These are phyloP conservation scores for Lipotes vexillifer DNA, from an alignment of 2,113 vertebrate genomes.

Conservation along the genomic window DNA sequence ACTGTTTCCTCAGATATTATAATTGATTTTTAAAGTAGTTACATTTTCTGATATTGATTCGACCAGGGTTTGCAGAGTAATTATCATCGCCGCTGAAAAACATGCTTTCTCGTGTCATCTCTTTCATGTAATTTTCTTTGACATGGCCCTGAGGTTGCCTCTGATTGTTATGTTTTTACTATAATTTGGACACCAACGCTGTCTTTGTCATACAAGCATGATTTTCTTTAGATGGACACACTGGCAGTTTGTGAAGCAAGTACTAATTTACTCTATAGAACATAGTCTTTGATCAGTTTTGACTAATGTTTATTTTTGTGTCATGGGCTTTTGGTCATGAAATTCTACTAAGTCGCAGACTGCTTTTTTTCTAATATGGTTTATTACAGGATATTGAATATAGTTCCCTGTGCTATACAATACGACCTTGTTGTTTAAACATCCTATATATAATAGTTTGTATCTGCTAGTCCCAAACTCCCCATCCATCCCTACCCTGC, in stretches of 20 bases:
- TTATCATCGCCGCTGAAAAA: neutral
- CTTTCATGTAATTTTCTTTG: neutral
- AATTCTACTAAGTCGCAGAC: neutral
- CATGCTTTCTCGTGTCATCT: neutral
- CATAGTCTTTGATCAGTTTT: neutral
- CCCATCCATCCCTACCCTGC: too few species aligned
- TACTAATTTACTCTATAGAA: neutral
- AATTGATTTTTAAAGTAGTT: neutral
- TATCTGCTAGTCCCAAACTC: too few species aligned
- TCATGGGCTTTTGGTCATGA: neutral
- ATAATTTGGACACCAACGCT: neutral
- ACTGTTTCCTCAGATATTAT: neutral
- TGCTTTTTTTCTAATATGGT: neutral
- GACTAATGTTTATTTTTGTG: neutral
- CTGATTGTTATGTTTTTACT: neutral
- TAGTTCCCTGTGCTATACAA: too few species aligned
- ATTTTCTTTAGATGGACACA: neutral
- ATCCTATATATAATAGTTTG: too few species aligned
- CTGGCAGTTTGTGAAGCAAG: neutral
- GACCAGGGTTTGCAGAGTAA: neutral
- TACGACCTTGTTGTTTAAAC: too few species aligned
- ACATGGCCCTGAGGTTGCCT: neutral
- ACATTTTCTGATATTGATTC: neutral
- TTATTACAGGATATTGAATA: too few species aligned
- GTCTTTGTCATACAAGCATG: neutral